Evolutionary conservation across 2,113 vertebrate species (phyloP).

Genomic region (Thymallus thymallus): DNA sequence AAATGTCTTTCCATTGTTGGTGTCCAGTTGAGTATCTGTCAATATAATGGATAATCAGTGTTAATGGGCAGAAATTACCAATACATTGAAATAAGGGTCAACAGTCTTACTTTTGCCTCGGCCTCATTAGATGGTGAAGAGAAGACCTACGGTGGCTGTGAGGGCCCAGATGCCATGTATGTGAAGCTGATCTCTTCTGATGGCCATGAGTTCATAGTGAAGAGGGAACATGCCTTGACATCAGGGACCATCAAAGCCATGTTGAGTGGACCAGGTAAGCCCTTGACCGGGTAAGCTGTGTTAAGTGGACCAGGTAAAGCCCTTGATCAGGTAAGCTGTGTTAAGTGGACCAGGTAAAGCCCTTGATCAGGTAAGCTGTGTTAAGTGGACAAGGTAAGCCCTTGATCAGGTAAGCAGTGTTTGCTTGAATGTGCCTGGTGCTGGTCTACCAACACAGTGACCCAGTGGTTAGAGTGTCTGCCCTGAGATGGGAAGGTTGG

Average conservation of each 20-base stretch:
- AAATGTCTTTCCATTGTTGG: too few relatives aligned
- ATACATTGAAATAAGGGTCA: background rate
- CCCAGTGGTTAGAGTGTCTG: too few relatives aligned
- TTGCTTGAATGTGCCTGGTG: too few relatives aligned
- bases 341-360: slow-evolving; percentile 90
- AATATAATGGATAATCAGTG: too few relatives aligned
- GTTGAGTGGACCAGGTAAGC: slow-evolving; percentile 80
- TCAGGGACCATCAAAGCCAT: slow-evolving; percentile 99
- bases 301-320: slow-evolving; percentile 90
- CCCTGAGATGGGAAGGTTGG: too few relatives aligned
- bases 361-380: slow-evolving; percentile 95
- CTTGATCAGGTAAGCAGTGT: too few relatives aligned
- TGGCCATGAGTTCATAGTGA: slow-evolving; percentile 98
- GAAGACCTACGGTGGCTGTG: slow-evolving; percentile 96
- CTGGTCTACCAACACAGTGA: too few relatives aligned
- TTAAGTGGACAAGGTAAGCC: slow-evolving; percentile 91
- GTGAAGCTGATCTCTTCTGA: slow-evolving; percentile 98
- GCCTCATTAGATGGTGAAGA: slow-evolving; percentile 92
- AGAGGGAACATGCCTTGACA: slow-evolving; percentile 96
- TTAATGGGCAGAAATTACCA: too few relatives aligned
- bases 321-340: slow-evolving; percentile 95
- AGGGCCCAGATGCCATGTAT: slow-evolving; percentile 98
- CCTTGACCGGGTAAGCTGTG: slow-evolving; percentile 94
- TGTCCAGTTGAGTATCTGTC: too few relatives aligned
- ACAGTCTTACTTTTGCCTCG: background rate